Conservation (phyloP, 2,888 invertebrate genomes). For the Caenorhabditis zanzibari region DNA sequence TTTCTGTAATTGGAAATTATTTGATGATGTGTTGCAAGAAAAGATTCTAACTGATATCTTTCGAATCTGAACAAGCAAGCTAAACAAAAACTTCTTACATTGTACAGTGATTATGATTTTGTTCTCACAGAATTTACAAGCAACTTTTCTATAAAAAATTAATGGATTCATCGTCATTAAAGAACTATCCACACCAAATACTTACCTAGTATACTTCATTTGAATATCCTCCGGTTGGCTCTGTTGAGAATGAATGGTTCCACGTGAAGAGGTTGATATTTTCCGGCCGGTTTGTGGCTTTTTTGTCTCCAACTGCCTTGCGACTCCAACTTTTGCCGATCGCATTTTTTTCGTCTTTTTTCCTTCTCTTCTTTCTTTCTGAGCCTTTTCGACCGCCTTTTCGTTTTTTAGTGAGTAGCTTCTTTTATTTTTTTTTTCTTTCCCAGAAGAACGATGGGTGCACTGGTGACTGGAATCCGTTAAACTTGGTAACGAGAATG, state of each 20-base stretch:
- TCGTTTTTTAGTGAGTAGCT: slow-evolving; percentile 8
- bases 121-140: no score
- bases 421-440: slow-evolving; percentile 13
- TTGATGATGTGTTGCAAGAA: not conserved
- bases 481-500: slow-evolving; percentile 58
- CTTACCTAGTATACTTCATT: slow-evolving; percentile 72
- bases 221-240: slow-evolving; percentile 71
- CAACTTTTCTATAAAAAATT: no score
- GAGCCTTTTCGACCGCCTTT: slow-evolving; percentile 3
- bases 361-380: slow-evolving; percentile 33
- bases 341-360: slow-evolving; percentile 58
- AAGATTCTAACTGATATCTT: no score
- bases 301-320: slow-evolving; percentile 72
- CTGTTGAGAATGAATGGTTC: slow-evolving; percentile 67
- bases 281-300: slow-evolving; percentile 70
- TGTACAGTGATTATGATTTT: no score
- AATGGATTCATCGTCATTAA: no score
- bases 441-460: slow-evolving; percentile 46
- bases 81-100: no score
- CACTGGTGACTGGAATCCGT: slow-evolving; percentile 50
- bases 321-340: slow-evolving; percentile 75
- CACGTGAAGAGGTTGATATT: slow-evolving; percentile 72
- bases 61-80: no score
- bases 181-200: no score
- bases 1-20: slow-evolving; percentile 71